Evolutionary conservation across 2,888 invertebrate genomes (phyloP).

Genomic region (Erebia palarica): DNA sequence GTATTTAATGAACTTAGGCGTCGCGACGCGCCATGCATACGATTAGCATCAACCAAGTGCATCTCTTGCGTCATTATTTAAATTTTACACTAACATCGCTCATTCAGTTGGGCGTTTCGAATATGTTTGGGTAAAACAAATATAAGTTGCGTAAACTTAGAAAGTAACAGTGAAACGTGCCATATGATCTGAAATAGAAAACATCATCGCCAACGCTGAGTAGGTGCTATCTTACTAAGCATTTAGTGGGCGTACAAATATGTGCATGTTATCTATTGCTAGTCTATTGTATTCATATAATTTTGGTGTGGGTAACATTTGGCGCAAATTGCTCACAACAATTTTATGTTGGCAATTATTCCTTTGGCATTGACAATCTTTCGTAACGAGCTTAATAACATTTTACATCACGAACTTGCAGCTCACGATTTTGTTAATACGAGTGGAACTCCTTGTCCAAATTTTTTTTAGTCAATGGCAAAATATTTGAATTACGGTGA

Average conservation of each 20-base stretch:
- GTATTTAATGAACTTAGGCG: constrained; percentile 56
- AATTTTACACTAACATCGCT: constrained; percentile 58
- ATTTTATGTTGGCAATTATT: constrained; percentile 48
- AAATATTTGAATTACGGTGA: constrained; percentile 13
- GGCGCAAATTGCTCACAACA: constrained; percentile 56
- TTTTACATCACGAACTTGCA: constrained; percentile 58
- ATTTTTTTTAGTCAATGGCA: not conserved
- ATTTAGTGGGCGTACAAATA: constrained; percentile 54
- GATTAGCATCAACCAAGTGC: constrained; percentile 60
- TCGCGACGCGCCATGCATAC: constrained; percentile 59
- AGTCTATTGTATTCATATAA: constrained; percentile 48
- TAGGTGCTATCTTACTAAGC: constrained; percentile 11
- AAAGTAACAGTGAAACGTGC: constrained; percentile 37
- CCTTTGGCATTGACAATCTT: constrained; percentile 65
- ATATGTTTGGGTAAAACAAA: constrained; percentile 41
- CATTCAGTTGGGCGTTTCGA: constrained; percentile 56
- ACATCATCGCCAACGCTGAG: constrained; percentile 24
- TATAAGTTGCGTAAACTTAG: constrained; percentile 34
- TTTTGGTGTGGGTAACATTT: constrained; percentile 54
- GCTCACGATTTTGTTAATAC: constrained; percentile 41
- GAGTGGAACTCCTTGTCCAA: constrained; percentile 23
- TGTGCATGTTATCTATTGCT: constrained; percentile 55
- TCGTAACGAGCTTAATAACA: constrained; percentile 56
- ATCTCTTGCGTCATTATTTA: constrained; percentile 69
- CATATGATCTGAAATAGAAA: constrained; percentile 23